phyloP scores from a whole-genome alignment of 2,797 vertebrate species.

The Neosilurus mollespiculum region DNA sequence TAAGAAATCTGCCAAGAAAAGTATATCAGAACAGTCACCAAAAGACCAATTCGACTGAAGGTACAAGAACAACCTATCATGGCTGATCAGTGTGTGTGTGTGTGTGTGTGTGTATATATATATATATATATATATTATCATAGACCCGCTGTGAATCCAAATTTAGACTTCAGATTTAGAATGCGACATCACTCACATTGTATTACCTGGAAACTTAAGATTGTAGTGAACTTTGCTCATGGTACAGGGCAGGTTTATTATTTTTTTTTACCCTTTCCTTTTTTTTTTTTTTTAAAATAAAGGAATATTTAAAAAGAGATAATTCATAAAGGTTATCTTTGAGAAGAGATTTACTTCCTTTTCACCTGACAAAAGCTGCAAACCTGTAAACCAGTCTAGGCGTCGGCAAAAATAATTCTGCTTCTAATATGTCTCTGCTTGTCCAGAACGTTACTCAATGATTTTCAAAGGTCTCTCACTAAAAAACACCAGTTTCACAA shows the following conservation, averaged over 20 bases:
- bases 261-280: neutral
- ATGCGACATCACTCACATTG: neutral
- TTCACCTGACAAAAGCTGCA: neutral
- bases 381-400: slow-evolving; percentile 32
- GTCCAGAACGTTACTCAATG: neutral
- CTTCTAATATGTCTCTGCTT: slow-evolving; percentile 8
- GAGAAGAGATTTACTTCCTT: neutral
- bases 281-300: neutral
- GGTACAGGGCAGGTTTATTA: neutral
- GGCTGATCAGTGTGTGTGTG: too few relatives aligned
- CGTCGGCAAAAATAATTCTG: neutral
- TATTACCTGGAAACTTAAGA: neutral
- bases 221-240: neutral
- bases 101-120: neutral
- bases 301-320: neutral
- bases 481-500: neutral
- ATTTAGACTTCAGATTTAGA: too few relatives aligned
- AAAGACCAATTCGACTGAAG: too few relatives aligned
- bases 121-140: neutral
- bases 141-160: neutral
- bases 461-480: neutral
- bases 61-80: too few relatives aligned
- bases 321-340: neutral
- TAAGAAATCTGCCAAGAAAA: too few relatives aligned
- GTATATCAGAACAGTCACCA: too few relatives aligned